These are phyloP conservation scores for Semotilus atromaculatus DNA, from an alignment of 2,797 vertebrate species.

Conservation along the genomic window DNA sequence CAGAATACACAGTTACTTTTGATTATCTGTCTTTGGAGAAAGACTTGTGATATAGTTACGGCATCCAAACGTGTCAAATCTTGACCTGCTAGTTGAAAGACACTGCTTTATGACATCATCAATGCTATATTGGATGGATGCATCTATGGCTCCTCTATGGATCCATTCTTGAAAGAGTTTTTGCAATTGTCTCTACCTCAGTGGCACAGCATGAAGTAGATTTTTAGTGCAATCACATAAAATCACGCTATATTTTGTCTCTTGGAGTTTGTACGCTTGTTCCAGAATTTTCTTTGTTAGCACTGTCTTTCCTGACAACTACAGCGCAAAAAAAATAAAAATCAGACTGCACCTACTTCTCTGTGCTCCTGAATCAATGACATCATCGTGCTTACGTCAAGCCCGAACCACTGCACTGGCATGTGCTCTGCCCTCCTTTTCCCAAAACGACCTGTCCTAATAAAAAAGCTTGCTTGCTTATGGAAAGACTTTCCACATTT, in stretches of 20 bases:
- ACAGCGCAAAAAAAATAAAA: not conserved
- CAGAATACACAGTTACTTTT: not conserved
- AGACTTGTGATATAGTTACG: not conserved
- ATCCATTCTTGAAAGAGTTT: not conserved
- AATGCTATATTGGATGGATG: not conserved
- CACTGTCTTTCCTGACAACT: constrained; percentile 25
- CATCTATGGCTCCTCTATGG: not conserved
- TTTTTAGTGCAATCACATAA: not conserved
- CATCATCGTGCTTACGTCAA: constrained; percentile 55
- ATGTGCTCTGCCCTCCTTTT: constrained; percentile 21
- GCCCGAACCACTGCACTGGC: constrained; percentile 39
- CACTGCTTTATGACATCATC: not conserved
- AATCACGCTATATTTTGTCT: not conserved
- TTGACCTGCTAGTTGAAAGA: not conserved
- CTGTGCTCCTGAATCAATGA: constrained; percentile 46
- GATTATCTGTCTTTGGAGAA: not conserved
- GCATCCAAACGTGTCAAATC: not conserved
- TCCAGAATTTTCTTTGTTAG: constrained; percentile 8
- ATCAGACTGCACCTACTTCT: constrained; percentile 41
- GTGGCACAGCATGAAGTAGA: not conserved
- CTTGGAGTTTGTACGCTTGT: not conserved
- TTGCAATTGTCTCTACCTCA: not conserved
- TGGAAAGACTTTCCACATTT: not conserved
- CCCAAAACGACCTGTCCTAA: not conserved
- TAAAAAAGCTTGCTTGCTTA: not conserved